Base-by-base conservation (phyloP, 2,113 vertebrate species). In the Aramus guarauna region DNA sequence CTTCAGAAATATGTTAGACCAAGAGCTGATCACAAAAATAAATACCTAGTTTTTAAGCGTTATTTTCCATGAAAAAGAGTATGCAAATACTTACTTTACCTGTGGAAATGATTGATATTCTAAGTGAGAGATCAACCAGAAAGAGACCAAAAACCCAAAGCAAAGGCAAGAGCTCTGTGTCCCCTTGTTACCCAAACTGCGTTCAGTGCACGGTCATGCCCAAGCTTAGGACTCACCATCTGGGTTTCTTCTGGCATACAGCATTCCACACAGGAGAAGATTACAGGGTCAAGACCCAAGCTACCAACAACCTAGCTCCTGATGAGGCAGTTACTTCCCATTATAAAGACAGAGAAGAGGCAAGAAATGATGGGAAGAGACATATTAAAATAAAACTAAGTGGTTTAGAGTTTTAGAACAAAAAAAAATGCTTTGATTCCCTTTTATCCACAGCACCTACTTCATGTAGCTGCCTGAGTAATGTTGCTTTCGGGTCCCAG, bases 1-100 rank as follows among this genome's bases (percentile, higher is more conserved):
- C 90, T 95, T 97, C 88, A 92, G 52, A 88, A 94, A 85, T 74
- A 92, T 9, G 11, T 80, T 85, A 92, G 19, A 93, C n/a, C 30
- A 73, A 80, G 79, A 97, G 77, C 75, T 90, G 89, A 91, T 84
- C n/a, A 36, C n/a, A 73, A 36, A 37, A 92, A 89, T 55, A 90
- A 86, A 92, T 68, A 92, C 24, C 48, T 36, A 36, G 30, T 8
- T 7, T 92, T 92, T 71, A 69, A 73, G 67, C 55, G n/a, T 39
- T 79, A 43, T 69, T 94, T 91, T 75, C 73, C 24, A 75, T 19
- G 14, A n/a, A 53, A 76, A 83, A 80, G n/a, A 63, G 37, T 36
- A 37, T 36, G 52, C 30, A 83, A 71, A 83, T 92, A 53, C 11
- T 63, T 68, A 34, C 34, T 85, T 90, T 59, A 77, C 60, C 80